Base-by-base conservation (phyloP, 35 echinoderm and acorn worm species). In the Acanthaster planci region DNA sequence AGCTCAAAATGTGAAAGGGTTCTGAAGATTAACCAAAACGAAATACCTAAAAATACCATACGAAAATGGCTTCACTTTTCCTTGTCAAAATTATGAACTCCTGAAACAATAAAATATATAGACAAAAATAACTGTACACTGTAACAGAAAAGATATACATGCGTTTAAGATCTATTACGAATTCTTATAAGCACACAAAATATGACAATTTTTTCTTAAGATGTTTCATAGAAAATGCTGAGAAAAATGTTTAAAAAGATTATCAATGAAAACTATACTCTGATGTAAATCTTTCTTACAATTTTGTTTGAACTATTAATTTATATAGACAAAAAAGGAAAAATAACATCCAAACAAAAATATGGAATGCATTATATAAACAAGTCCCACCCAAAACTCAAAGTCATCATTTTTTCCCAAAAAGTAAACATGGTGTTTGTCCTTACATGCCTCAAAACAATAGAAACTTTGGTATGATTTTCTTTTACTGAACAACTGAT, bases 31-130 rank as follows among this genome's bases (percentile, higher is more conserved):
- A 72, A 72, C 64, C 22, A 72, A 72, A 72, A 47, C 4, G 12
- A 72, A 72, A 72, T 72, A 72, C 64, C 64, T 72, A 72, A 72
- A 72, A 72, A 72, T 72, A 72, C 64, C 64, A 72, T 72, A 72
- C 23, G 64, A 72, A 72, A 72, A 72, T 34, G 34, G 64, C 34
- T 72, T 72, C 34, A 72, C 64, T 72, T 72, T 72, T 72, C 42
- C 42, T 47, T 47, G 42, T 72, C 64, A 72, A 72, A 72, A 72
- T 72, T 72, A 72, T 72, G 19, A 72, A 72, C 64, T 72, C 64
- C 64, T 72, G 64, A 72, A 72, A 72, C 64, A 72, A 72, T 72
- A 72, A 72, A 72, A 72, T 72, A 72, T 72, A 72, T 72, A 72
- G 64, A 72, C 64, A 72, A 72, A 72, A 72, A 72, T 72, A 72